Conservation (phyloP, 2,888 invertebrate species). For the Drosophila greeni region DNA sequence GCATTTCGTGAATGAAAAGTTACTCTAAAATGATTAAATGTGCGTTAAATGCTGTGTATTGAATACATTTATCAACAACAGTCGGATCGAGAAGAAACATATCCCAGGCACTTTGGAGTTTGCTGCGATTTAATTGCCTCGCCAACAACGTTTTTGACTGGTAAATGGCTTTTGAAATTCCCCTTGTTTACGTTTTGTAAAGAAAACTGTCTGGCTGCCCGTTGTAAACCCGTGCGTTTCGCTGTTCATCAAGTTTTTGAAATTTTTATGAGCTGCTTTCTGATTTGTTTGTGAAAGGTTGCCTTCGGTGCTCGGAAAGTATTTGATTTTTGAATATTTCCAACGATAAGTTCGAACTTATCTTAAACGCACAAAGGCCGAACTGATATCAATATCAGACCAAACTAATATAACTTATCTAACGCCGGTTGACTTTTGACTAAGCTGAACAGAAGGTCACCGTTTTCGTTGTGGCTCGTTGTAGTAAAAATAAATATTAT, state of each 20-base stretch:
- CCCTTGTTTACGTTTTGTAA: constrained; percentile 26
- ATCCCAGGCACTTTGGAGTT: constrained; percentile 23
- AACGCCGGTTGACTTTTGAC: constrained; percentile 37
- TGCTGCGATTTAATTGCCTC: constrained; percentile 17
- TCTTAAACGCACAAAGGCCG: constrained; percentile 37
- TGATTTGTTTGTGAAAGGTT: constrained; percentile 26
- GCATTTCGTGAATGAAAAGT: constrained; percentile 15
- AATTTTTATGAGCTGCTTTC: constrained; percentile 5
- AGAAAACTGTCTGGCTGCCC: neutral
- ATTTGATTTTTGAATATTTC: constrained; percentile 35
- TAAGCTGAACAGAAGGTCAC: constrained; percentile 35
- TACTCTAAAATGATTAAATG: constrained; percentile 22
- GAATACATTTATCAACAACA: constrained; percentile 22
- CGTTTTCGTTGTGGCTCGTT: neutral
- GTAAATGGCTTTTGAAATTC: constrained; percentile 35
- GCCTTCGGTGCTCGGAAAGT: neutral
- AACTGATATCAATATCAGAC: constrained; percentile 29
- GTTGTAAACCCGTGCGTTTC: constrained; percentile 8
- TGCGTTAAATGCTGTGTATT: constrained; percentile 23
- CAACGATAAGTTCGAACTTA: constrained; percentile 38
- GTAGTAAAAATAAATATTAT: constrained; percentile 34
- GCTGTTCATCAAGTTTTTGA: constrained; percentile 13
- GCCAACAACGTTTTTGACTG: constrained; percentile 33
- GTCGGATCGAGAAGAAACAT: constrained; percentile 23
- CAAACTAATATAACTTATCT: constrained; percentile 52